Conservation (phyloP, 2,888 invertebrate species). For the Agriopis leucophaearia region DNA sequence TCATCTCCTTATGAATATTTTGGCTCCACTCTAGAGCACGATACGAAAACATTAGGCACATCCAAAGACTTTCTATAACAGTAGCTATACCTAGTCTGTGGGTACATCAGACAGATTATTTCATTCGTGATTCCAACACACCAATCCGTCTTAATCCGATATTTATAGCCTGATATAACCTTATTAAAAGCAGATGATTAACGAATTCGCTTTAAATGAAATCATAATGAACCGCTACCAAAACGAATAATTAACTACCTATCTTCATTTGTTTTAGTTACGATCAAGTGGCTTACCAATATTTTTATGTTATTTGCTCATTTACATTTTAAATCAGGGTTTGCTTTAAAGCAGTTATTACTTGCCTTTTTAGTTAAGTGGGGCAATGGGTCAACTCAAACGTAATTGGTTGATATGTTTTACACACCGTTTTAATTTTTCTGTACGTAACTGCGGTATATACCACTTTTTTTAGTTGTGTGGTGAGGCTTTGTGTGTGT, state of each 20-base stretch:
- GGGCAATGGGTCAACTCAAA: background rate
- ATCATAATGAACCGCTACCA: conserved; percentile 1
- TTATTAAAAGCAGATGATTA: conserved; percentile 3
- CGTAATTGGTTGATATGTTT: background rate
- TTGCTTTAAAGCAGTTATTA: conserved; percentile 14
- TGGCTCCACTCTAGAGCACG: no score
- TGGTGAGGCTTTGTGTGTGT: no score
- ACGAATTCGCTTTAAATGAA: conserved; percentile 1
- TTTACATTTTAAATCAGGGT: conserved; percentile 26
- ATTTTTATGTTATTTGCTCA: conserved; percentile 35
- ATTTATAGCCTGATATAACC: conserved; percentile 5
- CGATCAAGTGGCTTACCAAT: conserved; percentile 26
- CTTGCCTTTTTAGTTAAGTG: conserved; percentile 12
- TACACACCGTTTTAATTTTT: background rate
- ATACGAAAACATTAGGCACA: no score
- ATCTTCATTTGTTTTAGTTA: conserved; percentile 2
- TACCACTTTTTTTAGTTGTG: no score
- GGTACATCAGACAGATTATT: background rate
- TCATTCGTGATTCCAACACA: background rate
- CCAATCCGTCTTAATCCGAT: background rate
- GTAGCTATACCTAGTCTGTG: no score
- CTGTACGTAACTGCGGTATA: background rate
- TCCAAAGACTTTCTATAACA: no score
- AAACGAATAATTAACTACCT: conserved; percentile 7
- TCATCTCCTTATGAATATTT: no score